A percentile compares a stretch with the other conserved stretches of the same genome.
These are phyloP conservation scores for Neostethus bicornis DNA, from an alignment of 2,797 vertebrate genomes.

Conservation along the genomic window DNA sequence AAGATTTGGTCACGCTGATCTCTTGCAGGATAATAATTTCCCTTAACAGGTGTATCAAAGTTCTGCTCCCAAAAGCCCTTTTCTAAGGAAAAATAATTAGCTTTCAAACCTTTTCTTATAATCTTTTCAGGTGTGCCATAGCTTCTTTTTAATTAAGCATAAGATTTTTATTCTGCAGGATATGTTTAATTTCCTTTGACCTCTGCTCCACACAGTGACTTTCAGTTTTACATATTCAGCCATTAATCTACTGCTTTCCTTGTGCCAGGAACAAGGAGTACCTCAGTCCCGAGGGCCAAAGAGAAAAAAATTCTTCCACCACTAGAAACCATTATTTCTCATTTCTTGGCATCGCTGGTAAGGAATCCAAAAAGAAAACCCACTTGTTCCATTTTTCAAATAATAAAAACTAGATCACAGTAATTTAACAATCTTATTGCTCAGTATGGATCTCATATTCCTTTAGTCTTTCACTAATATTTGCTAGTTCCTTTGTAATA, in stretches of 20 bases:
- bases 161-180: slow-evolving; percentile 36
- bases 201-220: slow-evolving; percentile 43
- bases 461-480: slow-evolving; percentile 1
- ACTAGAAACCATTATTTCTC: slow-evolving; percentile 12
- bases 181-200: slow-evolving; percentile 56
- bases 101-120: slow-evolving; percentile 46
- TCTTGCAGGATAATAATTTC: slow-evolving; percentile 49
- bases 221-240: slow-evolving; percentile 39
- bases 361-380: neutral
- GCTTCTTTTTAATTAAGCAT: slow-evolving; percentile 42
- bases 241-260: slow-evolving; percentile 42
- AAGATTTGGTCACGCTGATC: slow-evolving; percentile 42
- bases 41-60: slow-evolving; percentile 41
- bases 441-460: neutral
- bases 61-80: slow-evolving; percentile 58
- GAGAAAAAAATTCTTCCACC: slow-evolving; percentile 23
- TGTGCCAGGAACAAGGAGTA: slow-evolving; percentile 10
- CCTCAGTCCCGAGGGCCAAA: slow-evolving; percentile 11
- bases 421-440: neutral
- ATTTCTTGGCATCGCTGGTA: slow-evolving; percentile 1
- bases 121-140: slow-evolving; percentile 48
- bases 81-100: slow-evolving; percentile 68
- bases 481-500: neutral
- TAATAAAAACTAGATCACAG: neutral
- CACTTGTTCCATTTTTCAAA: neutral